Evolutionary conservation across 2,113 vertebrate genomes (phyloP), one percentile per base, ranked within the genome.

Genomic region (Clarias macrocephalus): DNA sequence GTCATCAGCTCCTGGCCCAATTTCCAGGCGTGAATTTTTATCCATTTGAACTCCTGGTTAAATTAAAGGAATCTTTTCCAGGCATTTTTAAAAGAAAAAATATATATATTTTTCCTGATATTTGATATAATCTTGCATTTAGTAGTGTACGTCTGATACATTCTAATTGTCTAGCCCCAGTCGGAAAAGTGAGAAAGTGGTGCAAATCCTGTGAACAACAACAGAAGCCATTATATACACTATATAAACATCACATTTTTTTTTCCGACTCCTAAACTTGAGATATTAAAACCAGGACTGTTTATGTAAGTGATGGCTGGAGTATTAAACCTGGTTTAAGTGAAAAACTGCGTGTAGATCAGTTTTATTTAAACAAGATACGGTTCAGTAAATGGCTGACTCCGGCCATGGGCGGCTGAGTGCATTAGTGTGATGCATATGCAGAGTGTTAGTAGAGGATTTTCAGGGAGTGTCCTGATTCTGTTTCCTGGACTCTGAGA

Each of bases 381-480:
- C 5, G 54, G 16, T 80, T 60, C 77, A 80, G 16, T 60, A 19
- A 80, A 79, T 56, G 76, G 7, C 76, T 79, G 12, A 9, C 6
- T 57, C 23, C 0, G 1, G n/a, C 77, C 72, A 77, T 77, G n/a
- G 60, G 52, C 19, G 7, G 63, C 19, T n/a, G 75, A 86, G 63
- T 86, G 76, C 28, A 59, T 80, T 80, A 72, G 70, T 80, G 30
- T 3, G 18, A 33, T 52, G 76, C 63, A 70, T 28, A 79, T 80
- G 63, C 13, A 57, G 23, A 70, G 52, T 13, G 25, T 48, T 80
- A 59, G 62, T 57, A 63, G 12, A 80, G 62, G 57, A 68, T 80
- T 62, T 3, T 66, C 42, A 28, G 62, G 85, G 73, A 65, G 72
- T 54, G 28, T 75, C 42, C 30, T 19, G 10, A 21, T n/a, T 66